phyloP scores from a whole-genome alignment of 2,888 invertebrate species.

The Torymus auratus region DNA sequence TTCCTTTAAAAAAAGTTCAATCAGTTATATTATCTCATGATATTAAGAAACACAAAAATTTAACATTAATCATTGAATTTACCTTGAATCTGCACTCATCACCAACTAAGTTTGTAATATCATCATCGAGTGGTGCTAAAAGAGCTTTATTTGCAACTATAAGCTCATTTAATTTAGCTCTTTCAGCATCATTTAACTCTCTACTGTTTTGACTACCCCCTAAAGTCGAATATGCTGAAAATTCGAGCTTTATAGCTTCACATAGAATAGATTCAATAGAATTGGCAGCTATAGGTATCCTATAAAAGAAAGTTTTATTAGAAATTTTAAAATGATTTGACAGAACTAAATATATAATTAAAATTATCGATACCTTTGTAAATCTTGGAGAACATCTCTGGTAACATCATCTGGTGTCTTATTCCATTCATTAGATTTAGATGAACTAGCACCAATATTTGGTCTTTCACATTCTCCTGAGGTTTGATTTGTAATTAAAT shows the following conservation, averaged over 20 bases:
- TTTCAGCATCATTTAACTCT: conserved; percentile 88
- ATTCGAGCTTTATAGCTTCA: conserved; percentile 91
- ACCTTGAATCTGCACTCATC: conserved; percentile 82
- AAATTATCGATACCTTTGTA: conserved; percentile 78
- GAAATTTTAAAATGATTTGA: neutral
- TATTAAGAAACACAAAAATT: neutral
- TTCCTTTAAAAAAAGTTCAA: conserved; percentile 64
- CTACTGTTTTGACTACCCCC: conserved; percentile 81
- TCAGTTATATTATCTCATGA: conserved; percentile 12
- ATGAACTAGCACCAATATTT: conserved; percentile 53
- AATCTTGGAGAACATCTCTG: conserved; percentile 82
- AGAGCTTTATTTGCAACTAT: conserved; percentile 91
- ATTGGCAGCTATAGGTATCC: conserved; percentile 81
- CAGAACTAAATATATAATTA: conserved; percentile 4
- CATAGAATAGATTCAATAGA: conserved; percentile 90
- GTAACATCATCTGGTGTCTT: conserved; percentile 77
- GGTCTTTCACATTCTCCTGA: conserved; percentile 66
- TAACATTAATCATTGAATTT: conserved; percentile 52
- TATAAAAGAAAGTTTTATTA: conserved; percentile 63
- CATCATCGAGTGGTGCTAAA: conserved; percentile 90
- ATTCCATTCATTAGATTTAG: conserved; percentile 59
- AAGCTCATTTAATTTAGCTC: conserved; percentile 89
- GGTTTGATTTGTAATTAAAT: conserved; percentile 71
- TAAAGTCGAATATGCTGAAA: conserved; percentile 84
- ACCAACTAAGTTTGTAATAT: conserved; percentile 83